These are phyloP conservation scores for Polypterus senegalus DNA, from an alignment of 2,113 vertebrate genomes.

Conservation along the genomic window DNA sequence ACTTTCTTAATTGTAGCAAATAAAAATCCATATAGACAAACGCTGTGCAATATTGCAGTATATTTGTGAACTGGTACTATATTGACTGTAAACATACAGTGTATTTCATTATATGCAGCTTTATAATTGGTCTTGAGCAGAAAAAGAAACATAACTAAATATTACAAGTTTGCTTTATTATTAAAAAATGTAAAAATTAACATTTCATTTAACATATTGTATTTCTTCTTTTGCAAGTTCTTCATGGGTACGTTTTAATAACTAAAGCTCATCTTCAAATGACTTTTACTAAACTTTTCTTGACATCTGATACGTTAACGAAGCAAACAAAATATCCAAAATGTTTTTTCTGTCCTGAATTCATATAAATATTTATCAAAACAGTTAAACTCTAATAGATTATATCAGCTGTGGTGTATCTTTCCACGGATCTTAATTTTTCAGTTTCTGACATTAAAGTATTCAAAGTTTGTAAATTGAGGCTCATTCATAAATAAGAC, in stretches of 20 bases:
- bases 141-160: neutral
- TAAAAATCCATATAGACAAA: too few relatives aligned
- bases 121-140: neutral
- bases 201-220: neutral
- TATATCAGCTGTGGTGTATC: neutral
- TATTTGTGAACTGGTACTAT: too few relatives aligned
- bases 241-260: too few relatives aligned
- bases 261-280: too few relatives aligned
- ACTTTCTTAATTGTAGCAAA: too few relatives aligned
- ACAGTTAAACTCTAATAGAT: neutral
- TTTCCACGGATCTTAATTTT: neutral
- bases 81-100: too few relatives aligned
- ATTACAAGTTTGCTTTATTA: neutral
- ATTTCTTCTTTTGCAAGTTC: neutral
- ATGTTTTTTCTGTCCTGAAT: neutral
- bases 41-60: too few relatives aligned
- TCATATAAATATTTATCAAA: neutral
- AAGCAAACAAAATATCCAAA: neutral
- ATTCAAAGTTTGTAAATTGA: neutral
- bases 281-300: neutral
- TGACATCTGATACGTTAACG: neutral
- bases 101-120: too few relatives aligned
- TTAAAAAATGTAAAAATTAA: neutral
- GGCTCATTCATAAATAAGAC: neutral
- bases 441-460: neutral